Percentiles rank a stretch among this genome's conserved stretches.
Conservation (phyloP, 2,888 invertebrate genomes). For the Tachina lurida region DNA sequence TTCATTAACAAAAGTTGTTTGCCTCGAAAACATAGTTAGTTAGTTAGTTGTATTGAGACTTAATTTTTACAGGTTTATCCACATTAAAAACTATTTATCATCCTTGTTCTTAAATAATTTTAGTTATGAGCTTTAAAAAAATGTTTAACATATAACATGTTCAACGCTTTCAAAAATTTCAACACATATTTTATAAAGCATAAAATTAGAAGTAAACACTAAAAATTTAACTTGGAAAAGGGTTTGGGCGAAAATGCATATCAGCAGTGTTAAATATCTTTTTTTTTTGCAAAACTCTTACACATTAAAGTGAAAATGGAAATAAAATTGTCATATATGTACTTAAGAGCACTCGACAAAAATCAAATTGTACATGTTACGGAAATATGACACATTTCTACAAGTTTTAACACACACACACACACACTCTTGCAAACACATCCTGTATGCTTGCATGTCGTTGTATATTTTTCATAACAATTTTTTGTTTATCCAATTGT, state of each 20-base stretch:
- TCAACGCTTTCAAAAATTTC: neutral
- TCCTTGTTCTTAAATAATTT: neutral
- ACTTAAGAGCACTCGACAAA: slow-evolving; percentile 60
- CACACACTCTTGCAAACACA: neutral
- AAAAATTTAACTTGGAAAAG: neutral
- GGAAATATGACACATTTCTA: slow-evolving; percentile 66
- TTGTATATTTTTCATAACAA: slow-evolving; percentile 5
- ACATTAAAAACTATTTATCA: neutral
- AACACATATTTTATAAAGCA: neutral
- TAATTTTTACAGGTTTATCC: too few relatives aligned
- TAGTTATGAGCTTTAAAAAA: neutral
- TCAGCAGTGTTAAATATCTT: too few relatives aligned
- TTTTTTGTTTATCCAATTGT: slow-evolving; percentile 41
- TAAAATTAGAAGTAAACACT: neutral
- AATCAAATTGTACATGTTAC: slow-evolving; percentile 65
- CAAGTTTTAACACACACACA: neutral
- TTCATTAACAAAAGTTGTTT: neutral
- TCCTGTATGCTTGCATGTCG: neutral
- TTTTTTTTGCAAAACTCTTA: slow-evolving; percentile 1
- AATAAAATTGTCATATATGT: slow-evolving; percentile 45
- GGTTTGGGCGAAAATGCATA: neutral
- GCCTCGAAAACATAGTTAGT: neutral
- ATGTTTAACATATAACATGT: neutral
- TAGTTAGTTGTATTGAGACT: too few relatives aligned
- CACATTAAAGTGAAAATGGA: slow-evolving; percentile 16